phyloP scores from a whole-genome alignment of 2,797 vertebrate genomes.

The Hydrocynus forskahlii region DNA sequence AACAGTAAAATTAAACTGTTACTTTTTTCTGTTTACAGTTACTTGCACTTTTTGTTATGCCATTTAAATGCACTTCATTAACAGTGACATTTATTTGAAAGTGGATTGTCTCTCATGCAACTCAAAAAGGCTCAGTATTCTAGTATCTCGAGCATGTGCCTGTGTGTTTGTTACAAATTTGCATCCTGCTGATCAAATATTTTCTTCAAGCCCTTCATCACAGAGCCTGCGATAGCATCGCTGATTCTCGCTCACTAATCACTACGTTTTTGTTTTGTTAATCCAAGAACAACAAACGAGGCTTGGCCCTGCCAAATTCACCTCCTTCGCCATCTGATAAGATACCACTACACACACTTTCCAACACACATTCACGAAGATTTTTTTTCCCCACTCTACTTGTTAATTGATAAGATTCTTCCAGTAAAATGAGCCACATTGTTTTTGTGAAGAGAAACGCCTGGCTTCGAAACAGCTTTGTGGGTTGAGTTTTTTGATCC shows the following conservation, averaged over 20 bases:
- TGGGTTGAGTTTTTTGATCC: slow-evolving; percentile 7
- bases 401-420: slow-evolving; percentile 50
- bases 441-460: slow-evolving; percentile 28
- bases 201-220: slow-evolving; percentile 21
- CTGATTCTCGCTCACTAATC: slow-evolving; percentile 27
- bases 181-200: neutral
- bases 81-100: no score
- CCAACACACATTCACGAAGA: neutral
- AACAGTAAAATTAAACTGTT: no score
- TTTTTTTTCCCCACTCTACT: neutral
- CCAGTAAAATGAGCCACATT: slow-evolving; percentile 46
- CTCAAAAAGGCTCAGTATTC: no score
- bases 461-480: slow-evolving; percentile 11
- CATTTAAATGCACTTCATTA: no score
- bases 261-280: slow-evolving; percentile 20
- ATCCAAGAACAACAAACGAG: slow-evolving; percentile 48
- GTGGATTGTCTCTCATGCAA: no score
- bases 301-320: slow-evolving; percentile 27
- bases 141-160: neutral
- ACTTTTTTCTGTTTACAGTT: no score
- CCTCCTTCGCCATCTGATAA: slow-evolving; percentile 34
- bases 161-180: slow-evolving; percentile 26
- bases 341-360: neutral
- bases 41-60: no score
- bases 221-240: slow-evolving; percentile 31